A percentile compares a stretch with the other conserved stretches of the same genome.
phyloP scores from a whole-genome alignment of 2,113 vertebrate genomes.

The Nerophis ophidion region DNA sequence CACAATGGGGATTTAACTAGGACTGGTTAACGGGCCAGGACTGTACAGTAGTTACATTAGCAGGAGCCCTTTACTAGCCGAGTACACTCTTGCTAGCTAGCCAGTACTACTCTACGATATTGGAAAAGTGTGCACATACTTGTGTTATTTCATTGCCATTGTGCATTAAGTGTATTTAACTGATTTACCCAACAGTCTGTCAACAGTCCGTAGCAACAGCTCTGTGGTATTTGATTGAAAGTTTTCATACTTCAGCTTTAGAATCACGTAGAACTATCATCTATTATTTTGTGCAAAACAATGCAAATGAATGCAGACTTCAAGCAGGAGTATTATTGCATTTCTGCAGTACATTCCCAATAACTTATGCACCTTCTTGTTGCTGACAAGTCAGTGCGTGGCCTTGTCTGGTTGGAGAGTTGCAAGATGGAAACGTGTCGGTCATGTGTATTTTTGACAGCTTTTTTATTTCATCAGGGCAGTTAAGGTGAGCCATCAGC shows the following conservation, averaged over 20 bases:
- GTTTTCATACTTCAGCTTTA: no score
- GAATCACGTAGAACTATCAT: no score
- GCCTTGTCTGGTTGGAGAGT: conserved; percentile 57
- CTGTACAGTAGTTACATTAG: conserved; percentile 23
- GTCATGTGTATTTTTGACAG: background rate
- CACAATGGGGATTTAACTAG: background rate
- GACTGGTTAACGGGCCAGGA: background rate
- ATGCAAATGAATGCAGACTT: background rate
- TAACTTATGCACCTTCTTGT: conserved; percentile 48
- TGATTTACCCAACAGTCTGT: background rate
- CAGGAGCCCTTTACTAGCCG: conserved; percentile 45
- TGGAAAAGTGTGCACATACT: background rate
- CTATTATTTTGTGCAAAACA: background rate
- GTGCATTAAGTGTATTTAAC: background rate
- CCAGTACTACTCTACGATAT: no score
- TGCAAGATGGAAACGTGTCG: background rate
- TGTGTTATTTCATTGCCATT: background rate
- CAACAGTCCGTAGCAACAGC: background rate
- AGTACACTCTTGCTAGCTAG: conserved; percentile 21
- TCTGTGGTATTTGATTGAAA: background rate
- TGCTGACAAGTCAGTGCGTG: conserved; percentile 50
- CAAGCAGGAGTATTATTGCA: background rate
- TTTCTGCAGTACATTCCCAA: conserved; percentile 20
- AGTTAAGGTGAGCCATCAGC: conserved; percentile 65
- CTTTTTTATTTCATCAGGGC: conserved; percentile 42